Evolutionary conservation across 2,797 vertebrate species (phyloP), one percentile per base, ranked within the genome.

Genomic region (Xerus rutilus): DNA sequence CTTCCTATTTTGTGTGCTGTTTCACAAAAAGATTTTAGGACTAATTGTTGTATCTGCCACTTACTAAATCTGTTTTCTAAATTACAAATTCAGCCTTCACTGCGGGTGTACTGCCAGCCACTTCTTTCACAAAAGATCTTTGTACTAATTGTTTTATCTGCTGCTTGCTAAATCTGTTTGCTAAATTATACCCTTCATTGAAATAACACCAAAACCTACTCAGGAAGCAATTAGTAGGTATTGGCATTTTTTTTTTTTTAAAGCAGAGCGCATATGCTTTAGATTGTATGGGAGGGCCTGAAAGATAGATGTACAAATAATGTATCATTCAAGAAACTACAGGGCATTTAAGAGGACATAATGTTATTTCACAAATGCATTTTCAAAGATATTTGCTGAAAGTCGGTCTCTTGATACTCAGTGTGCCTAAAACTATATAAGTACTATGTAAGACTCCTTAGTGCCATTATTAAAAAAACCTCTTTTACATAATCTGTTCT

Each of bases 131-230:
- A 97, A 98, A 98, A 97, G 94, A 98, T 97, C 95, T 98, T 97
- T 97, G 96, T 91, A 93, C 96, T 98, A 98, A 98, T 98, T 98
- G 97, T 98, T 98, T 98, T 98, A 98, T 98, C 97, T 98, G 83
- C 84, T 94, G 87, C 97, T 98, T 97, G 95, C 98, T 98, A 98
- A 98, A 98, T 97, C 85, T 98, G 86, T 97, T 98, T 97, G 94
- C 96, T 98, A 98, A 98, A 98, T 98, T 98, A 98, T 97, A 98
- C 91, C 96, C 98, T 98, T 97, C 96, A 88, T 35, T 98, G 97
- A 98, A 98, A 93, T 97, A 98, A 96, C 69, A 97, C 84, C 95
- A 98, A 97, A 97, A 97, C 74, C 94, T 98, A 97, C 89, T 98
- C 96, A 97, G 97, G 86, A 98, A 98, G 81, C 96, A 93, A 93